phyloP scores from a whole-genome alignment of 2,797 vertebrate species.

The Phoeniculus purpureus region DNA sequence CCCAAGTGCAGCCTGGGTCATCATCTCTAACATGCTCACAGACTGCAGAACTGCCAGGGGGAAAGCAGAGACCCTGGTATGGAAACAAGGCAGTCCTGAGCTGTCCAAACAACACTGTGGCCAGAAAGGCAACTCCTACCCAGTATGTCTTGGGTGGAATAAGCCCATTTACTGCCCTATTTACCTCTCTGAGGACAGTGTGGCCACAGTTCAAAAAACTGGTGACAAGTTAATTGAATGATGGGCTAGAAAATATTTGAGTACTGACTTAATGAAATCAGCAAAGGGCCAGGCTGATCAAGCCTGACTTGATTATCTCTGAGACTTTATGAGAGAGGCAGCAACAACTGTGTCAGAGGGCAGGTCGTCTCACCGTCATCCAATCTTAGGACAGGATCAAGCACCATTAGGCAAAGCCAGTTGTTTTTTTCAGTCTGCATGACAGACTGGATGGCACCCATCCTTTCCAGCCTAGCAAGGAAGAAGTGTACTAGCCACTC shows the following conservation, averaged over 20 bases:
- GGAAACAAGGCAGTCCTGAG: not conserved
- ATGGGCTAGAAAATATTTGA: not conserved
- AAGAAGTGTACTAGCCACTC: not conserved
- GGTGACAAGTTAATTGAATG: not conserved
- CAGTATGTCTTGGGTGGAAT: not conserved
- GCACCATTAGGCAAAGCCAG: not conserved
- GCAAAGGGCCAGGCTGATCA: not conserved
- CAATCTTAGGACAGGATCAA: not conserved
- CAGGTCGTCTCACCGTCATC: not conserved
- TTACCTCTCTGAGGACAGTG: not conserved
- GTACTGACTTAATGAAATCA: not conserved
- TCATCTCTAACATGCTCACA: not conserved
- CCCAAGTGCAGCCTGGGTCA: not conserved
- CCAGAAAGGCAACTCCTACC: not conserved
- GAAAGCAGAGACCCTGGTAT: fast-evolving
- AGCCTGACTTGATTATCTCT: not conserved
- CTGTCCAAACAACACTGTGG: not conserved
- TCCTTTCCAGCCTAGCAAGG: not conserved
- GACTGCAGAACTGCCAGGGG: not conserved
- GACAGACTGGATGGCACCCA: not conserved
- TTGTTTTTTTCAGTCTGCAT: too few species aligned
- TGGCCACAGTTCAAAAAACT: not conserved
- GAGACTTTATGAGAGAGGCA: not conserved
- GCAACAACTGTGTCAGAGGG: not conserved
- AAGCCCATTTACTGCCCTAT: not conserved